Evolutionary conservation across 2,113 vertebrate genomes (phyloP).

Genomic region (Panurus biarmicus): DNA sequence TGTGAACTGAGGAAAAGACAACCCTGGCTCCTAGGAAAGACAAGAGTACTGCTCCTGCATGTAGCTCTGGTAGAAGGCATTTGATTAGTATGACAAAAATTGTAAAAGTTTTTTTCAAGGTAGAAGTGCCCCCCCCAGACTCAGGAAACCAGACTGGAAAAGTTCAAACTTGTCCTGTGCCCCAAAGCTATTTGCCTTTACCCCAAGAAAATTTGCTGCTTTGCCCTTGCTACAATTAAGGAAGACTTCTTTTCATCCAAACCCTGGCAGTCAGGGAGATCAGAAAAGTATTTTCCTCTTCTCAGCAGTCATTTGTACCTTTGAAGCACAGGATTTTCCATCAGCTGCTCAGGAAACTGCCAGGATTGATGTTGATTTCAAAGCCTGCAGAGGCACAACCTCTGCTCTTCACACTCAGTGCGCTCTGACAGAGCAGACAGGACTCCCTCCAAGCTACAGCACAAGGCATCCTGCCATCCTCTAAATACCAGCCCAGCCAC

Average conservation of each 20-base stretch:
- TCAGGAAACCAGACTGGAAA: background rate
- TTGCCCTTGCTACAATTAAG: background rate
- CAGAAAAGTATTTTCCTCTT: background rate
- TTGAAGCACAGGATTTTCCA: background rate
- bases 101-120: background rate
- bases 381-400: background rate
- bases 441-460: background rate
- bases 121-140: background rate
- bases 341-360: background rate
- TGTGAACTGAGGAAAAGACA: background rate
- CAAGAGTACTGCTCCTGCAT: background rate
- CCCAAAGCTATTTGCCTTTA: background rate
- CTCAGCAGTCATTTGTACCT: background rate
- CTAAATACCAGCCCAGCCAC: background rate
- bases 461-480: accelerated
- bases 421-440: background rate
- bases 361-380: background rate
- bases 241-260: background rate
- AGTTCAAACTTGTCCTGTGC: background rate
- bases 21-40: background rate
- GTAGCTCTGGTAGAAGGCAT: background rate
- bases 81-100: background rate
- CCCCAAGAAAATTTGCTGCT: background rate
- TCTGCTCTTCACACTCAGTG: accelerated
- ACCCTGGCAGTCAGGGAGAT: background rate